Conservation (phyloP, 1,140 invertebrate species). For the Heliothis virescens region DNA sequence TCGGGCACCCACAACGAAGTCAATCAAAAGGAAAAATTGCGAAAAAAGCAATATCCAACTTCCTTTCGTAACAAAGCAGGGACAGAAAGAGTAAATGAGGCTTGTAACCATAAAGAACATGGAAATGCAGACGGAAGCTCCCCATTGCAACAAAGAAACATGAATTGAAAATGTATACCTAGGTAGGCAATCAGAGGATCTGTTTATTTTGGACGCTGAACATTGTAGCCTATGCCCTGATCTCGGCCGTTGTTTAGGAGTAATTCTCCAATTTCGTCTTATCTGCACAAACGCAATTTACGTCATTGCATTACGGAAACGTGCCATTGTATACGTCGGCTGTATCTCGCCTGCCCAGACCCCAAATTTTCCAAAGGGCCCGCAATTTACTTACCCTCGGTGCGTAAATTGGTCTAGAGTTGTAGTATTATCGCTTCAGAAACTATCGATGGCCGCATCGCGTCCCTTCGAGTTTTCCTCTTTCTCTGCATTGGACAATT, state of each 20-base stretch:
- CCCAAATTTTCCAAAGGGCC: constrained; percentile 46
- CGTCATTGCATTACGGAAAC: constrained; percentile 28
- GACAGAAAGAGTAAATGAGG: constrained; percentile 44
- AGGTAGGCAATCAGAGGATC: constrained; percentile 22
- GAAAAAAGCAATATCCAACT: constrained; percentile 43
- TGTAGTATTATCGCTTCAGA: constrained; percentile 55
- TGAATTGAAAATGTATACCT: constrained; percentile 24
- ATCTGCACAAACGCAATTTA: constrained; percentile 39
- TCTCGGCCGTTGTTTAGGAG: constrained; percentile 29
- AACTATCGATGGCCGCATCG: constrained; percentile 54
- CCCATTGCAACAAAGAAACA: constrained; percentile 44
- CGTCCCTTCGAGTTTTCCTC: constrained; percentile 51
- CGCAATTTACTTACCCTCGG: constrained; percentile 52
- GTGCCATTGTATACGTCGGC: constrained; percentile 27
- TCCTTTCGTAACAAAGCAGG: constrained; percentile 43
- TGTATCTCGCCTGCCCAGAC: constrained; percentile 36
- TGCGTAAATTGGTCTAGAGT: constrained; percentile 53
- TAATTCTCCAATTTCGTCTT: constrained; percentile 35
- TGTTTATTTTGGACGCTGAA: constrained; percentile 26
- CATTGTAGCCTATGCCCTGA: constrained; percentile 1
- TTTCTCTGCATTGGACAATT: constrained; percentile 52
- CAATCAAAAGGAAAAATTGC: constrained; percentile 45
- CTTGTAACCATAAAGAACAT: constrained; percentile 46
- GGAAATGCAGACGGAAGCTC: constrained; percentile 46
- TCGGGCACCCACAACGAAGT: constrained; percentile 23